phyloP scores from a whole-genome alignment of 1,140 invertebrate genomes.

The Cecropterus lyciades region DNA sequence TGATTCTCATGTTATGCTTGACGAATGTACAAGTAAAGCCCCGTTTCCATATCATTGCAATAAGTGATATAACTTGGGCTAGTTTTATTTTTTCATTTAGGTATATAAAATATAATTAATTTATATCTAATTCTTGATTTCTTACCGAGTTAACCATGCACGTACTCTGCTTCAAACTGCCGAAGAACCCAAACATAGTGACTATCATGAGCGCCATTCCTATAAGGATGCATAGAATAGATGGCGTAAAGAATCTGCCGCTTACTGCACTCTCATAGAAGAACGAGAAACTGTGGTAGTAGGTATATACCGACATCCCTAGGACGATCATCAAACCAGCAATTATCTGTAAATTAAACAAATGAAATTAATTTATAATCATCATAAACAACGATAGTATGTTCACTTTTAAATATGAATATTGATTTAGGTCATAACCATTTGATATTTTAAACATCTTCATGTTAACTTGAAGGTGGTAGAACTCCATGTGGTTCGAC shows the following conservation, averaged over 20 bases:
- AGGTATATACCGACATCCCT: slow-evolving; percentile 89
- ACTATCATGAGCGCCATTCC: slow-evolving; percentile 91
- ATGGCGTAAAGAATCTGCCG: slow-evolving; percentile 87
- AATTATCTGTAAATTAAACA: slow-evolving; percentile 85
- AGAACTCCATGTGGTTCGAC: no score
- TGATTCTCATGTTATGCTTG: no score
- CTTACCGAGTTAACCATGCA: slow-evolving; percentile 92
- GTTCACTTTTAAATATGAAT: no score
- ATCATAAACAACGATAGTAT: no score
- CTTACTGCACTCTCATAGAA: slow-evolving; percentile 85
- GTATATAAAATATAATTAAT: no score
- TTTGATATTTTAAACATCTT: no score
- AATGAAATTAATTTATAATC: not conserved
- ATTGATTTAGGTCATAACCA: no score
- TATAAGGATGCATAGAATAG: slow-evolving; percentile 89
- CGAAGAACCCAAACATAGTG: slow-evolving; percentile 92
- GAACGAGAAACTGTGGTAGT: slow-evolving; percentile 89
- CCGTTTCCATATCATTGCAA: no score
- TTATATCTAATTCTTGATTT: not conserved
- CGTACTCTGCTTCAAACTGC: slow-evolving; percentile 92
- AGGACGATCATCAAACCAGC: slow-evolving; percentile 90
- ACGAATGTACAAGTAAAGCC: no score
- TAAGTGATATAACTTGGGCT: no score
- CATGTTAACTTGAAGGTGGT: no score
- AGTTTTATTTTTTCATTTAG: no score